Evolutionary conservation across 2,797 vertebrate species (phyloP), one percentile per base, ranked within the genome.

Genomic region (Prunella strophiata): DNA sequence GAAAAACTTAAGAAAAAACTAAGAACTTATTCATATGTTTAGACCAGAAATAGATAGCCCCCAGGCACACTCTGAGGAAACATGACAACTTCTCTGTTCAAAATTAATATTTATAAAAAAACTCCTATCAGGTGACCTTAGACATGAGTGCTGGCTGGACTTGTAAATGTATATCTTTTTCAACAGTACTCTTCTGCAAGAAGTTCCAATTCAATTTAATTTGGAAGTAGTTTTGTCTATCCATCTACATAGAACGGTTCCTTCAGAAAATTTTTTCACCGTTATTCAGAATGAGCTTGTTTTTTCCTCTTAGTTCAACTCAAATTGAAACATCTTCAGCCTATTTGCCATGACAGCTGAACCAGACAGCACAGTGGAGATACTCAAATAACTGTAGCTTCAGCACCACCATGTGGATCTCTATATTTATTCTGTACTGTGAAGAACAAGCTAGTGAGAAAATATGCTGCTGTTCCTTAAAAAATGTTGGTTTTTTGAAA

Each of bases 401-500:
- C 85, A 96, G 94, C 94, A 94, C 95, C 95, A 96, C 94, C 95
- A 0, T 93, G 96, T 96, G 95, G 94, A 84, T 84, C 51, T 62
- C 11, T 3, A 2, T 19, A 48, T 81, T 85, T 89, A 62, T 78
- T 72, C 26, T 51, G 50, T 50, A 61, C 19, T 87, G 57, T 13
- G 17, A 78, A 59, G 38, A 85, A 75, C n/a, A 77, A 90, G n/a
- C 16, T 55, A 66, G 10, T 52, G 21, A 86, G n/a, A 93, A 91
- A 92, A 81, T 48, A 68, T 17, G 34, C 16, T 65, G 38, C 29
- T 70, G 11, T 42, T 87, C 30, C 43, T 82, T 57, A 13, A 86
- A 65, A 61, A 32, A 25, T 16, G 18, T 2, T 48, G 30, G 19
- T 23, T 82, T 23, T 82, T 91, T 72, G 7, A 62, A 83, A 71